phyloP scores from a whole-genome alignment of 2,113 vertebrate species.

The Dicerorhinus sumatrensis region DNA sequence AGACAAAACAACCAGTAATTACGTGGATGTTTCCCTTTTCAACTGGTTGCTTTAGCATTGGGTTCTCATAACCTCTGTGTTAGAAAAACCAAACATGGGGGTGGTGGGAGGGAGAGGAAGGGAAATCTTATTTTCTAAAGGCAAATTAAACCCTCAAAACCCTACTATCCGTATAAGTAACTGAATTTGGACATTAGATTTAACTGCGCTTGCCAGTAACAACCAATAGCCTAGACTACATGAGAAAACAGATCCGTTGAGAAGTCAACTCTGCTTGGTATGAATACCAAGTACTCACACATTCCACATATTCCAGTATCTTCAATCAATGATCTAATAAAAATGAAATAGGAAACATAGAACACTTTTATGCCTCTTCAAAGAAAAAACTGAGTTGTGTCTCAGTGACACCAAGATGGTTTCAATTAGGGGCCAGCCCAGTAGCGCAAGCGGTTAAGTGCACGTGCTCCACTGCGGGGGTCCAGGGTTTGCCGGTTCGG shows the following conservation, averaged over 20 bases:
- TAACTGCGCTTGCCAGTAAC: neutral
- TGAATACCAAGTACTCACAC: neutral
- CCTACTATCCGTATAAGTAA: neutral
- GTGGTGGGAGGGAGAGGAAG: neutral
- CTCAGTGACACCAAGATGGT: neutral
- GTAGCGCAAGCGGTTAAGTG: too few species aligned
- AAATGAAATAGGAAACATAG: neutral
- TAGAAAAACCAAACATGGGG: neutral
- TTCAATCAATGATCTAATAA: neutral
- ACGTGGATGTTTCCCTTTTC: slow-evolving; percentile 15
- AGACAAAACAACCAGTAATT: slow-evolving; percentile 67
- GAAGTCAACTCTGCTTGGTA: neutral
- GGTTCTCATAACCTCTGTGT: slow-evolving; percentile 17
- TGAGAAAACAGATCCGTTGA: neutral
- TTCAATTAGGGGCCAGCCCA: neutral
- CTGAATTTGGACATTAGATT: neutral
- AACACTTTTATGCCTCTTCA: too few species aligned
- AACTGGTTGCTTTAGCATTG: slow-evolving; percentile 24
- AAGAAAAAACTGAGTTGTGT: neutral
- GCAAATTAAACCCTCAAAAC: slow-evolving; percentile 49
- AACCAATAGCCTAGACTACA: neutral
- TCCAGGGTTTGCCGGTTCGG: too few species aligned
- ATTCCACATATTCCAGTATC: neutral
- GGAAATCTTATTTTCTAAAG: slow-evolving; percentile 3
- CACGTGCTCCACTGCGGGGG: too few species aligned